These are phyloP conservation scores for Sander vitreus DNA, from an alignment of 2,113 vertebrate genomes.

Conservation along the genomic window DNA sequence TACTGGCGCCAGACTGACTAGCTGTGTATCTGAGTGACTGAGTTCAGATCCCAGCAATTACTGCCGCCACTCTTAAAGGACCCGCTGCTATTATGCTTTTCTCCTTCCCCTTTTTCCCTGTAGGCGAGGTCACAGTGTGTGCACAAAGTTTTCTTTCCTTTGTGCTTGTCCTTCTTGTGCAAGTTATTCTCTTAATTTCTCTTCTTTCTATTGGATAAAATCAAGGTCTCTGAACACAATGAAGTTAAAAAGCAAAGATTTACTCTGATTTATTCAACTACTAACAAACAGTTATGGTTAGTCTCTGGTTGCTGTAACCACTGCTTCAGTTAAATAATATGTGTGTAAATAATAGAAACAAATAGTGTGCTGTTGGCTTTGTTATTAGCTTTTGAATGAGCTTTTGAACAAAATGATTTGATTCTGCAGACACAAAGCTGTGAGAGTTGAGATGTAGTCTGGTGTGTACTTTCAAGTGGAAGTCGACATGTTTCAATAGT, in stretches of 20 bases:
- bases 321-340: slow-evolving; percentile 30
- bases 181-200: slow-evolving; percentile 45
- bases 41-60: slow-evolving; percentile 94
- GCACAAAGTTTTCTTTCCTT: slow-evolving; percentile 75
- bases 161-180: slow-evolving; percentile 63
- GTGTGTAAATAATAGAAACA: slow-evolving; percentile 20
- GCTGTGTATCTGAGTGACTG: slow-evolving; percentile 93
- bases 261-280: slow-evolving; percentile 35
- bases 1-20: slow-evolving; percentile 96
- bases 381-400: slow-evolving; percentile 45
- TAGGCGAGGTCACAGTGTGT: slow-evolving; percentile 79
- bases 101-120: slow-evolving; percentile 73
- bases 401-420: slow-evolving; percentile 25
- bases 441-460: slow-evolving; percentile 12
- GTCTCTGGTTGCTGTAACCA: slow-evolving; percentile 38
- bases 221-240: slow-evolving; percentile 28
- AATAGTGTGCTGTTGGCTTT: slow-evolving; percentile 33
- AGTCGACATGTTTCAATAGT: background rate
- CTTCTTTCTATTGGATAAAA: slow-evolving; percentile 38
- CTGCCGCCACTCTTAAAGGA: slow-evolving; percentile 94
- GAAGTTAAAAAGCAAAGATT: slow-evolving; percentile 48
- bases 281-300: slow-evolving; percentile 31
- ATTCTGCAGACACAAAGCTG: slow-evolving; percentile 24
- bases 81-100: slow-evolving; percentile 82
- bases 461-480: slow-evolving; percentile 30